phyloP scores from a whole-genome alignment of 2,888 invertebrate species.

The Agriopis marginaria region DNA sequence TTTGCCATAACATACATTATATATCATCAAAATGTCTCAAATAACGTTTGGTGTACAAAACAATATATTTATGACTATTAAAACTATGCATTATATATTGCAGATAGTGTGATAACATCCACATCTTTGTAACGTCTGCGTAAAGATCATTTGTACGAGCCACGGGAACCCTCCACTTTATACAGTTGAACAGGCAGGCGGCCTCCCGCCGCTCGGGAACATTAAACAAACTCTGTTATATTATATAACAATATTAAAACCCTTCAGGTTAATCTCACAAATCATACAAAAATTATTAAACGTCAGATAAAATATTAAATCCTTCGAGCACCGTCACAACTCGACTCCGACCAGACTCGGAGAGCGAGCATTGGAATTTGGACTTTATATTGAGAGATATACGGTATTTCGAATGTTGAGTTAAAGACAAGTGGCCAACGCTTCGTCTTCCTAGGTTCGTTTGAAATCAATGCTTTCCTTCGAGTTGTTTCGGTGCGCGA shows the following conservation, averaged over 20 bases:
- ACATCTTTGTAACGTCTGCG: background rate
- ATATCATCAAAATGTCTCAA: too few relatives aligned
- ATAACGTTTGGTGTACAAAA: too few relatives aligned
- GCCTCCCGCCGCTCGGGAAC: background rate
- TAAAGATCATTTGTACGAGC: background rate
- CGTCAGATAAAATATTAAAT: slow-evolving; percentile 41
- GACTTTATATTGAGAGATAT: background rate
- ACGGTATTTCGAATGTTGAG: background rate
- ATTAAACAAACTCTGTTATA: slow-evolving; percentile 3
- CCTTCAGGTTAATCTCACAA: slow-evolving; percentile 42
- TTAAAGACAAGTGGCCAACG: background rate
- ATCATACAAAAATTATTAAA: slow-evolving; percentile 46
- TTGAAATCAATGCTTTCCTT: background rate
- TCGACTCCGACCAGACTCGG: background rate
- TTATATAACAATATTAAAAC: slow-evolving; percentile 36
- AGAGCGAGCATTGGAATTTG: too few relatives aligned
- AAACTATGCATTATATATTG: too few relatives aligned
- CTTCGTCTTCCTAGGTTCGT: background rate
- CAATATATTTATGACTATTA: too few relatives aligned
- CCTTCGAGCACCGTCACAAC: slow-evolving; percentile 2
- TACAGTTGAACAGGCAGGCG: slow-evolving; percentile 1
- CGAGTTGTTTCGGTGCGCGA: background rate
- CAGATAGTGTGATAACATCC: background rate
- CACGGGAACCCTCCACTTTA: background rate
- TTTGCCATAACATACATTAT: too few relatives aligned